Conservation (phyloP, 2,888 invertebrate genomes). For the Margaritifera margaritifera region DNA sequence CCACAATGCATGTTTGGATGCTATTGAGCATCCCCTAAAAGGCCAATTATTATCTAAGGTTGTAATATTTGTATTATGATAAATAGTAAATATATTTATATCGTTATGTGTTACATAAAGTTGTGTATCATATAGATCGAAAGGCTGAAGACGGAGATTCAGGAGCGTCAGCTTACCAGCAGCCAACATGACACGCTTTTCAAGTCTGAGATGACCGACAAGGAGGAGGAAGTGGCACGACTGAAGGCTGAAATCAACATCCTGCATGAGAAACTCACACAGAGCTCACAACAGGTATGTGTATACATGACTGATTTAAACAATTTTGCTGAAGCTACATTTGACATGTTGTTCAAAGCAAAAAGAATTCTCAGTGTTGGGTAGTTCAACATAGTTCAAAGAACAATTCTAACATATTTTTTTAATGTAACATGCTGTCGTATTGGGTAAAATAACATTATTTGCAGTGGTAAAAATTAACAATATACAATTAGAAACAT, state of each 20-base stretch:
- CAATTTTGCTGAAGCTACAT: no score
- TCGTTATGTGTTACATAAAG: background rate
- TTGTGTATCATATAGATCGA: conserved; percentile 50
- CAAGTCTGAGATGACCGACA: conserved; percentile 60
- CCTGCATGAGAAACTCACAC: conserved; percentile 64
- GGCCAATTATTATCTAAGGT: background rate
- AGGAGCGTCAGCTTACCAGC: conserved; percentile 59
- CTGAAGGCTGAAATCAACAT: conserved; percentile 65
- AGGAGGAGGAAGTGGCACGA: conserved; percentile 61
- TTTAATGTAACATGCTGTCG: no score
- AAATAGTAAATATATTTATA: background rate
- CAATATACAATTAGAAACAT: no score
- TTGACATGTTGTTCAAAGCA: no score
- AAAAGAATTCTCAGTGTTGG: no score
- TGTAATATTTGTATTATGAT: background rate
- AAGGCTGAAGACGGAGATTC: conserved; percentile 60
- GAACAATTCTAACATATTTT: no score
- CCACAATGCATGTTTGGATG: no score
- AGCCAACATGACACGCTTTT: conserved; percentile 63
- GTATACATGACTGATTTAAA: no score
- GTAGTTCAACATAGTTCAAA: no score
- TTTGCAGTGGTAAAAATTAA: no score
- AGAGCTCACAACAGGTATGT: conserved; percentile 58
- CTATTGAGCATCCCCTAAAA: no score
- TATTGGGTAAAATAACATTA: no score